These are phyloP conservation scores for Dreissena rostriformis DNA, from an alignment of 1,140 invertebrate genomes.

Conservation along the genomic window DNA sequence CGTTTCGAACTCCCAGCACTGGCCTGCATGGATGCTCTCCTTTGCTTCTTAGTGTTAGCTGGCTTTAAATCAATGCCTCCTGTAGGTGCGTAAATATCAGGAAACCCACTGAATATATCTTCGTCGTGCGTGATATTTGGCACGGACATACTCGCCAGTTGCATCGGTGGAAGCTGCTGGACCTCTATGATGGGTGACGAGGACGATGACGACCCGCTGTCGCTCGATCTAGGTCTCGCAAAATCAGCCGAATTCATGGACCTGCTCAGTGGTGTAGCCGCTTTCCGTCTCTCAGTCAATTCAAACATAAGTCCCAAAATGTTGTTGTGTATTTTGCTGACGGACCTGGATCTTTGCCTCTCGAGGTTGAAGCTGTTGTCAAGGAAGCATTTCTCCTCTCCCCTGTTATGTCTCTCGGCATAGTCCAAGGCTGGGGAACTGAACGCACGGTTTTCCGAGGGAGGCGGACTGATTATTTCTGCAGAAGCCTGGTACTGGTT, in stretches of 20 bases:
- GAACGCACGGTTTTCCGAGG: conserved; percentile 22
- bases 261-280: conserved; percentile 1
- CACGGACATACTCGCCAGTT: background rate
- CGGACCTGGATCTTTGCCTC: conserved; percentile 18
- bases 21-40: no score
- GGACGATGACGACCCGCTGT: conserved; percentile 32
- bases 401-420: conserved; percentile 38
- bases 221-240: background rate
- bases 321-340: conserved; percentile 37
- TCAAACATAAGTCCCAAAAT: conserved; percentile 46
- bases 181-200: conserved; percentile 45
- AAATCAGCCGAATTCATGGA: background rate
- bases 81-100: background rate
- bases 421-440: conserved; percentile 37
- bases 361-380: conserved; percentile 32
- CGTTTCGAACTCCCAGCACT: no score
- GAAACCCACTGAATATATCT: conserved; percentile 3
- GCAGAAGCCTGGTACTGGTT: conserved; percentile 32
- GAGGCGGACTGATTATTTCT: conserved; percentile 25
- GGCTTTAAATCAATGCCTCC: no score
- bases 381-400: conserved; percentile 12
- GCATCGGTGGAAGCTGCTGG: conserved; percentile 42
- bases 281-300: conserved; percentile 34
- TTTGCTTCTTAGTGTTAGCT: no score
- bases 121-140: conserved; percentile 6